phyloP scores from a whole-genome alignment of 2,113 vertebrate genomes.

The Taxidea taxus region DNA sequence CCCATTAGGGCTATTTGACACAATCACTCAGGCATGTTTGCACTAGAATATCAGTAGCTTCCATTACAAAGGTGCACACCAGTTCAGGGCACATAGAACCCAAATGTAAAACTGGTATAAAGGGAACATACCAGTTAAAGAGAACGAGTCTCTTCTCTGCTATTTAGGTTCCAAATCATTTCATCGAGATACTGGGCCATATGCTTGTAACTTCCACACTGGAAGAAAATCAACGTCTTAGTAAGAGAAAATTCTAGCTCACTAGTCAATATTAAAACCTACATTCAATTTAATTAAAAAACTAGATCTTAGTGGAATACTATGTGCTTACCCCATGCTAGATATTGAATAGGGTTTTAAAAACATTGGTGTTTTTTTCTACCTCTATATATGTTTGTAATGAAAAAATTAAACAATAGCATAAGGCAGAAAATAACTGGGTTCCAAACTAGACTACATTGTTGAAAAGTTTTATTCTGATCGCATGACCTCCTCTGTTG shows the following conservation, averaged over 20 bases:
- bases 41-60: not conserved
- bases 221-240: slow-evolving; percentile 36
- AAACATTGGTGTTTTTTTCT: not conserved
- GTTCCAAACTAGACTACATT: not conserved
- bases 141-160: not conserved
- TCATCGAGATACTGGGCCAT: not conserved
- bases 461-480: not conserved
- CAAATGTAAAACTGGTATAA: slow-evolving; percentile 1
- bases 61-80: not conserved
- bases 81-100: not conserved
- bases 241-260: slow-evolving; percentile 16
- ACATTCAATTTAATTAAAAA: slow-evolving; percentile 37
- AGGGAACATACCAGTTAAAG: not conserved
- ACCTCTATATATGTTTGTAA: not conserved
- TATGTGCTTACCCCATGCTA: not conserved
- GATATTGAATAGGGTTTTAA: slow-evolving; percentile 1
- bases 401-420: slow-evolving; percentile 6
- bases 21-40: not conserved
- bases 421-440: slow-evolving; percentile 34
- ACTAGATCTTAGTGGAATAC: slow-evolving; percentile 16
- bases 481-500: not conserved
- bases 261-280: slow-evolving; percentile 36
- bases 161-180: not conserved
- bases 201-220: not conserved
- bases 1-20: not conserved